A percentile compares a stretch with the other conserved stretches of the same genome.
These are phyloP conservation scores for Sceloporus tristichus DNA, from an alignment of 2,113 vertebrate species.

Conservation along the genomic window DNA sequence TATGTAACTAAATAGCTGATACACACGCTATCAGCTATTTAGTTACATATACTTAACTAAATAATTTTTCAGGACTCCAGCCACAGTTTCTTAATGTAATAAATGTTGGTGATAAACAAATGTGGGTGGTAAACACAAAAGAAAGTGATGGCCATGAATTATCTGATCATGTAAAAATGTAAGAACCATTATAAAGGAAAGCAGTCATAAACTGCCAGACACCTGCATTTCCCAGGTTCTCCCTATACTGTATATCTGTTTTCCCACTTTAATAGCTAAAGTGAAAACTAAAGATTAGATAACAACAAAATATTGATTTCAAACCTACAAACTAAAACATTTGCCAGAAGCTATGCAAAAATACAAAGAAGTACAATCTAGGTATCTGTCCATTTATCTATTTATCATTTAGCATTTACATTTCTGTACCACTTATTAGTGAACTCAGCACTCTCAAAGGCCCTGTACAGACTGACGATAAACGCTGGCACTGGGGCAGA, in stretches of 20 bases:
- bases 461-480: too few species aligned
- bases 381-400: too few species aligned
- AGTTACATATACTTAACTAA: too few species aligned
- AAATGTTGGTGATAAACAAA: background rate
- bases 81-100: background rate
- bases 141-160: background rate
- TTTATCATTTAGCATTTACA: too few species aligned
- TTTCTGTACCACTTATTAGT: too few species aligned
- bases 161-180: background rate
- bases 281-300: background rate
- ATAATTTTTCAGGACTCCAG: too few species aligned
- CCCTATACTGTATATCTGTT: background rate
- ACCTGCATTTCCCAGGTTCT: background rate
- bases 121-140: background rate
- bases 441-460: too few species aligned
- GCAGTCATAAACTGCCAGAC: background rate
- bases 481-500: too few species aligned
- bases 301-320: background rate
- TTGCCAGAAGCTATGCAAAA: background rate
- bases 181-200: background rate
- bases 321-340: background rate
- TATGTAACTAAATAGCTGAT: too few species aligned
- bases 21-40: too few species aligned
- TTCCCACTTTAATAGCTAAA: too few species aligned
- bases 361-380: background rate